Percentiles rank a stretch among this genome's conserved stretches.
Evolutionary conservation across 2,888 invertebrate species (phyloP).

Genomic region (Eristalinus aeneus): DNA sequence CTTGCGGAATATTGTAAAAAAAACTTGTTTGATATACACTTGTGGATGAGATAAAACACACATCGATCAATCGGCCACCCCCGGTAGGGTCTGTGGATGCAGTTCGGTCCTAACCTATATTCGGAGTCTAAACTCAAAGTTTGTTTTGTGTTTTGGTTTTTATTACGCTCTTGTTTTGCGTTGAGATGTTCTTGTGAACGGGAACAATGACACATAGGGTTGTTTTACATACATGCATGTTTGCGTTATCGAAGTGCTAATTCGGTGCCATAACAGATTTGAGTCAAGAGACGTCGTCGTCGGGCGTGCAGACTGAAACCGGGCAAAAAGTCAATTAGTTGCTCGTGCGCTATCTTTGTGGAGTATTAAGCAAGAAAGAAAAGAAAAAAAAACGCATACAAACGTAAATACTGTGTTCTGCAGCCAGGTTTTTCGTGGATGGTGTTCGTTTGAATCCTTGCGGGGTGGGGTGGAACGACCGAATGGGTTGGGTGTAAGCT

Average conservation of each 20-base stretch:
- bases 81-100: neutral
- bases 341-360: slow-evolving; percentile 43
- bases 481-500: slow-evolving; percentile 20
- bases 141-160: neutral
- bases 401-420: slow-evolving; percentile 37
- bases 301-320: slow-evolving; percentile 38
- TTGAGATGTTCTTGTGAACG: neutral
- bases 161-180: neutral
- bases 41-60: slow-evolving; percentile 36
- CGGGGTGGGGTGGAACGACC: neutral
- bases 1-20: slow-evolving; percentile 13
- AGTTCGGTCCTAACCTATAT: slow-evolving; percentile 1
- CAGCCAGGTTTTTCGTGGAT: slow-evolving; percentile 16
- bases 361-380: slow-evolving; percentile 46
- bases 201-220: neutral
- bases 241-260: slow-evolving; percentile 55
- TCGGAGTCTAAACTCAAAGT: neutral
- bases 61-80: neutral
- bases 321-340: slow-evolving; percentile 59
- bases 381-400: neutral
- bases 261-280: slow-evolving; percentile 23
- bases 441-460: neutral
- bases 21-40: slow-evolving; percentile 45
- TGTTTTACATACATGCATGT: slow-evolving; percentile 3
- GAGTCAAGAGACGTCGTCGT: neutral